Conservation (phyloP, 2,113 vertebrate genomes). For the Myrmecobius fasciatus region DNA sequence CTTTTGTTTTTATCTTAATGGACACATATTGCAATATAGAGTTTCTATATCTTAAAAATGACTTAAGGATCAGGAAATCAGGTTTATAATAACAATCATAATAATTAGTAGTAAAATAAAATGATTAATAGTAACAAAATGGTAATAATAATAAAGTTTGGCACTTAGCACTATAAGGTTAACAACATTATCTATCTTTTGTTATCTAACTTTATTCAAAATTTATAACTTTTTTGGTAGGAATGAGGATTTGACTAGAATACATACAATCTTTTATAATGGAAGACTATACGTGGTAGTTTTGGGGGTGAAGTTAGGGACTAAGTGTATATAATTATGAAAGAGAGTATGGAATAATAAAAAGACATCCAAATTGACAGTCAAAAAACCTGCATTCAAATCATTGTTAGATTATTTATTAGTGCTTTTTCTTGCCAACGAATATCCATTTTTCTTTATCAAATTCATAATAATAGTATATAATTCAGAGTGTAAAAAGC, state of each 20-base stretch:
- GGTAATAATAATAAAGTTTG: too few relatives aligned
- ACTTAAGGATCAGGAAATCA: neutral
- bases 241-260: neutral
- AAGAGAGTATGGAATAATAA: neutral
- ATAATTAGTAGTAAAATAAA: too few relatives aligned
- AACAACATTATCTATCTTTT: neutral
- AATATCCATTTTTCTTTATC: neutral
- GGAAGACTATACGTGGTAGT: neutral
- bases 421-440: neutral
- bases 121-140: too few relatives aligned
- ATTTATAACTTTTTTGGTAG: rapidly evolving
- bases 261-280: neutral
- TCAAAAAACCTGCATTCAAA: neutral
- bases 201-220: neutral
- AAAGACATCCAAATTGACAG: neutral
- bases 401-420: neutral
- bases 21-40: neutral
- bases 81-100: neutral
- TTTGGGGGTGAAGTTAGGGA: neutral
- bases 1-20: neutral
- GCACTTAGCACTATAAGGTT: too few relatives aligned
- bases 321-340: too few relatives aligned
- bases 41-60: neutral
- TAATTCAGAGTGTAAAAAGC: too few relatives aligned
- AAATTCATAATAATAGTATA: too few relatives aligned